Percentiles rank a stretch among this genome's conserved stretches.
These are phyloP conservation scores for Adoxophyes honmai DNA, from an alignment of 1,140 invertebrate species.

Conservation along the genomic window DNA sequence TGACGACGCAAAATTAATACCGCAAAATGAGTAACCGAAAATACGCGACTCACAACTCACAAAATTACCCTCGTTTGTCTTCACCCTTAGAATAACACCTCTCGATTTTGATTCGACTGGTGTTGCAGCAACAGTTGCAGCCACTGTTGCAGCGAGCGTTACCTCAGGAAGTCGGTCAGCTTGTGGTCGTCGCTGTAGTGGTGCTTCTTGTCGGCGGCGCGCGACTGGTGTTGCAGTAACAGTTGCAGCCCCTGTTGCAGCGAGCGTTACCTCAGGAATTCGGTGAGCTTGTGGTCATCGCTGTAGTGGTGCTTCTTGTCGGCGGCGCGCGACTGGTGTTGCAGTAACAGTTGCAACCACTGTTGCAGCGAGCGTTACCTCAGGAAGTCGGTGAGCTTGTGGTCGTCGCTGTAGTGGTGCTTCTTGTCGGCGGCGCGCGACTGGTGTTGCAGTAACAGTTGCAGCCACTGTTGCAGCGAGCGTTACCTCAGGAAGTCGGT, in stretches of 20 bases:
- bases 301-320: conserved; percentile 67
- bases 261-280: conserved; percentile 71
- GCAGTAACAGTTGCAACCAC: too few species aligned
- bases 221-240: too few species aligned
- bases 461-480: neutral
- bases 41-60: too few species aligned
- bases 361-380: conserved; percentile 39
- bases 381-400: conserved; percentile 73
- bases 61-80: too few species aligned
- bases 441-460: too few species aligned
- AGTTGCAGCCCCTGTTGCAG: too few species aligned
- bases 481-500: conserved; percentile 72
- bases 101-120: too few species aligned
- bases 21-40: too few species aligned
- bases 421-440: conserved; percentile 40
- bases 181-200: conserved; percentile 72
- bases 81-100: too few species aligned
- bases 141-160: too few species aligned
- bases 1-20: too few species aligned
- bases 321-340: conserved; percentile 29
- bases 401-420: conserved; percentile 70
- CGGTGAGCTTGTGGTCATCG: conserved; percentile 74
- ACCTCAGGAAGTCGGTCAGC: conserved; percentile 74
- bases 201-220: conserved; percentile 59
- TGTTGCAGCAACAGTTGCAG: too few species aligned